A percentile compares a stretch with the other conserved stretches of the same genome.
Conservation (phyloP, 2,797 vertebrate species). For the Nyctalus aviator region DNA sequence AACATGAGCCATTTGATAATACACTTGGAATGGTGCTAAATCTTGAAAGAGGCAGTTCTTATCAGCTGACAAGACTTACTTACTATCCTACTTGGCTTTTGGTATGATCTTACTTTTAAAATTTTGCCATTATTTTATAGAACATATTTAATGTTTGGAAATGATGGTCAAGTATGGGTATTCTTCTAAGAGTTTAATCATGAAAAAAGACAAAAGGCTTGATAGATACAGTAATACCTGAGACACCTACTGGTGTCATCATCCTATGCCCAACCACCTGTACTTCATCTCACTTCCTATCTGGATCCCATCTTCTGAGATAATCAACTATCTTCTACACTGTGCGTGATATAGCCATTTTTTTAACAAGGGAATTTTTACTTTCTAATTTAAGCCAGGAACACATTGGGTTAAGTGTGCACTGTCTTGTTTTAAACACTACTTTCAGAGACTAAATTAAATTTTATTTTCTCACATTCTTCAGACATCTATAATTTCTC, state of each 20-base stretch:
- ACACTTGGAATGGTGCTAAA: neutral
- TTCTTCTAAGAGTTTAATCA: constrained; percentile 45
- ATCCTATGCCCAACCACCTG: neutral
- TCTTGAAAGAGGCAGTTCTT: neutral
- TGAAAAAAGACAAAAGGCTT: constrained; percentile 28
- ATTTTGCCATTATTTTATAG: constrained; percentile 31
- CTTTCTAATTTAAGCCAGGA: constrained; percentile 51
- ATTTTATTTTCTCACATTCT: constrained; percentile 40
- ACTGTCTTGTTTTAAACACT: constrained; percentile 35
- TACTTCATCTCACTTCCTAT: neutral
- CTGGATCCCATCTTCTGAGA: neutral
- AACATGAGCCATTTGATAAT: neutral
- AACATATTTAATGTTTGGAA: constrained; percentile 53
- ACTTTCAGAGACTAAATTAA: constrained; percentile 54
- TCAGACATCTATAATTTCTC: constrained; percentile 22
- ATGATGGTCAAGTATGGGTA: neutral
- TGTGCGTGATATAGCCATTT: neutral
- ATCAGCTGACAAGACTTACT: neutral
- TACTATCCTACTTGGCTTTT: neutral
- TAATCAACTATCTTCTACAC: constrained; percentile 45
- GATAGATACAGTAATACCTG: constrained; percentile 1
- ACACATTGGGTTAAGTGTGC: neutral
- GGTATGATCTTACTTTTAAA: neutral
- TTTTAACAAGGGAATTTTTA: constrained; percentile 3
- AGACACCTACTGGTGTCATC: neutral